These are phyloP conservation scores for Nymphalis polychloros DNA, from an alignment of 2,888 invertebrate genomes.

Conservation along the genomic window DNA sequence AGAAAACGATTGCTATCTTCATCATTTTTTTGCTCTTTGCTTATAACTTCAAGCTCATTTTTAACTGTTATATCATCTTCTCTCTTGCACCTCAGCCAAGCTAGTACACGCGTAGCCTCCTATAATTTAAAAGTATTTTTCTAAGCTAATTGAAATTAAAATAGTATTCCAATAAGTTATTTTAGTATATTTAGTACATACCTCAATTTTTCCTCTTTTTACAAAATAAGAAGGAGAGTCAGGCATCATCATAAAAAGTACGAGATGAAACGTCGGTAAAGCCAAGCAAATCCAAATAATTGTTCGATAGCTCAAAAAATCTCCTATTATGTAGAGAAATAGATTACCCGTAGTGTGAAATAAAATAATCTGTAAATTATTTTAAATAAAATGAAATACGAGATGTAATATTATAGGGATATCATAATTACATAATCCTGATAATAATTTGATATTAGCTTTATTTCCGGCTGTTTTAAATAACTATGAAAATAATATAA, in stretches of 20 bases:
- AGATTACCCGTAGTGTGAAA: conserved; percentile 77
- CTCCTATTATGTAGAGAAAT: conserved; percentile 76
- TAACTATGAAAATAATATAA: too few relatives aligned
- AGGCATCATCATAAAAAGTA: conserved; percentile 78
- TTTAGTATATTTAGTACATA: conserved; percentile 46
- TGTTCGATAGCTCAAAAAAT: conserved; percentile 67
- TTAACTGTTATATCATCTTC: conserved; percentile 53
- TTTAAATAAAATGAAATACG: not conserved
- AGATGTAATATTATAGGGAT: too few relatives aligned
- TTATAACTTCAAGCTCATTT: conserved; percentile 57
- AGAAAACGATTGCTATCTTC: conserved; percentile 58
- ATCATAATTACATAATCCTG: too few relatives aligned
- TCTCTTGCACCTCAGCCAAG: conserved; percentile 69
- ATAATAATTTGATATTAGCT: too few relatives aligned
- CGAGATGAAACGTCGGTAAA: conserved; percentile 69
- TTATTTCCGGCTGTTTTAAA: too few relatives aligned
- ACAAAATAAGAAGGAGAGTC: conserved; percentile 82
- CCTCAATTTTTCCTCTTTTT: conserved; percentile 62
- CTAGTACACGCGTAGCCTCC: conserved; percentile 62
- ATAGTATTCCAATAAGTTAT: not conserved
- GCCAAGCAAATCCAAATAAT: conserved; percentile 76
- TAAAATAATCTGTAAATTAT: conserved; percentile 56
- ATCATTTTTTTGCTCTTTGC: conserved; percentile 62
- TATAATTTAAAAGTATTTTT: conserved; percentile 35
- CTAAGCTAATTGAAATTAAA: too few relatives aligned